Percentiles rank a stretch among this genome's conserved stretches.
These are phyloP conservation scores for Galagoides demidoff DNA, from an alignment of 2,797 vertebrate species.

Conservation along the genomic window DNA sequence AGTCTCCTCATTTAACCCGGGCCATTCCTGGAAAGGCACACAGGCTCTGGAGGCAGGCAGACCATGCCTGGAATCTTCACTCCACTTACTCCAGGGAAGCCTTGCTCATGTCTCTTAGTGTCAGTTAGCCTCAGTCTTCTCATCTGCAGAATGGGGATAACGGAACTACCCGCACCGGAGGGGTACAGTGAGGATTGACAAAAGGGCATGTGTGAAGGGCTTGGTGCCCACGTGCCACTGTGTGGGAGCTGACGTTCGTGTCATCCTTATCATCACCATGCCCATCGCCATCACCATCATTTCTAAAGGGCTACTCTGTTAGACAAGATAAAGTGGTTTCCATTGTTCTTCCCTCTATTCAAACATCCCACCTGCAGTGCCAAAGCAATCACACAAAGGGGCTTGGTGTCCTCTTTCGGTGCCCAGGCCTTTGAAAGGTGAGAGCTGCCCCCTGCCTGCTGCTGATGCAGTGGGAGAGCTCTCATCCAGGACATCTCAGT, in stretches of 20 bases:
- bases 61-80: neutral
- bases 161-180: accelerated
- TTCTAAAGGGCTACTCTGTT: neutral
- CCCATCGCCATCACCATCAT: too few relatives aligned
- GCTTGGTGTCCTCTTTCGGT: accelerated
- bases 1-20: conserved; percentile 54
- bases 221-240: accelerated
- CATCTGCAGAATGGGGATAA: neutral
- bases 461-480: neutral
- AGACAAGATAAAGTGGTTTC: neutral
- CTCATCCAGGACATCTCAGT: neutral
- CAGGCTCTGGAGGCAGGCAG: neutral
- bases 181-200: neutral
- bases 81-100: accelerated
- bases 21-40: neutral
- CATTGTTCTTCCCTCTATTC: neutral
- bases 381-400: too few relatives aligned
- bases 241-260: neutral
- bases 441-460: neutral
- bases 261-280: accelerated
- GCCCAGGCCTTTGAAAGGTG: neutral
- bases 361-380: neutral
- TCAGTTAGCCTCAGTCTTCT: neutral
- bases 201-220: neutral
- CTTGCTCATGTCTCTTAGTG: neutral